Conservation (phyloP, 2,888 invertebrate genomes). For the Parapristionchus giblindavisi region DNA sequence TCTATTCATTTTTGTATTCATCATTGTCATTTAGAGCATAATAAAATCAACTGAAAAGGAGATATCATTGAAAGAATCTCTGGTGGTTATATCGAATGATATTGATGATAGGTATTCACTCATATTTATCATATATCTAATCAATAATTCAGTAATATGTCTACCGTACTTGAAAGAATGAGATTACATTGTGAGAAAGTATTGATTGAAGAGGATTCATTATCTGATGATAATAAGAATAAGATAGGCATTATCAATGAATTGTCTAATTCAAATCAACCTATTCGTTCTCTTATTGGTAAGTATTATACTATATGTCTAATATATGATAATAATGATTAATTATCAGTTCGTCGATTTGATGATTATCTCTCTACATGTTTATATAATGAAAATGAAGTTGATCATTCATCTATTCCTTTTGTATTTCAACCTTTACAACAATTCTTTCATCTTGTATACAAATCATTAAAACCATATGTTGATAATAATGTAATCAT, state of each 20-base stretch:
- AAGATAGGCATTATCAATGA: not conserved
- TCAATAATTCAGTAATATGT: conserved; percentile 9
- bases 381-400: not conserved
- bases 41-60: not conserved
- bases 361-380: not conserved
- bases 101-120: not conserved
- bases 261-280: conserved; percentile 9
- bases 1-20: not conserved
- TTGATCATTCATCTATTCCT: conserved; percentile 2
- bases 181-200: conserved; percentile 6
- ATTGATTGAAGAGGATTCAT: not conserved
- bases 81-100: not conserved
- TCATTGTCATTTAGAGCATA: too few species aligned
- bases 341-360: too few species aligned
- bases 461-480: too few species aligned
- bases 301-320: too few species aligned
- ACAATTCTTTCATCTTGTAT: too few species aligned
- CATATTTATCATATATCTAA: not conserved
- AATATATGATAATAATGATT: too few species aligned
- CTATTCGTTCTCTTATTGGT: not conserved
- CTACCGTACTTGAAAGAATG: not conserved
- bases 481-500: conserved; percentile 4
- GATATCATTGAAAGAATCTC: not conserved
- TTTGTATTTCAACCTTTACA: not conserved
- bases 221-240: not conserved